Conservation (phyloP, 2,888 invertebrate genomes). For the Chironomus tentans region DNA sequence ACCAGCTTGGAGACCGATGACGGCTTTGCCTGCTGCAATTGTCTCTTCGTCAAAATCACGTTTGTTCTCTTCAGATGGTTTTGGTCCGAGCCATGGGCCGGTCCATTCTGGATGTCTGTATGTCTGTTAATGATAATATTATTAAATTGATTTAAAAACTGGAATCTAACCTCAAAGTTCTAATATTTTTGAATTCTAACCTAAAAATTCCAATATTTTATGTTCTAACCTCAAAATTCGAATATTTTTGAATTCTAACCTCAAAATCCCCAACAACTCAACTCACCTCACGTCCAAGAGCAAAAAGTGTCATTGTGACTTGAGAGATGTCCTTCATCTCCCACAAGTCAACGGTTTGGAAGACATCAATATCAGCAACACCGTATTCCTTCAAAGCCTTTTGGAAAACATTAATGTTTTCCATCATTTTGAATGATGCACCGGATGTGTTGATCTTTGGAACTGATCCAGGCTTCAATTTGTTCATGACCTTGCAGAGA, state of each 20-base stretch:
- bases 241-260: neutral
- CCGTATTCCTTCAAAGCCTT: slow-evolving; percentile 79
- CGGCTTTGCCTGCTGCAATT: slow-evolving; percentile 74
- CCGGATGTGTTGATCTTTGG: slow-evolving; percentile 87
- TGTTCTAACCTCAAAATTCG: no score
- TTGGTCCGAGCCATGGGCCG: slow-evolving; percentile 88
- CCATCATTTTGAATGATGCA: slow-evolving; percentile 99
- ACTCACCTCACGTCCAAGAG: slow-evolving; percentile 73
- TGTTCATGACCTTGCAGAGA: slow-evolving; percentile 91
- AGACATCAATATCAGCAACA: slow-evolving; percentile 81
- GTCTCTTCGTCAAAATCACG: slow-evolving; percentile 91
- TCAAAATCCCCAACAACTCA: neutral
- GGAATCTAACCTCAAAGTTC: no score
- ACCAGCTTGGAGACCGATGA: slow-evolving; percentile 92
- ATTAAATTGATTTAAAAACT: no score
- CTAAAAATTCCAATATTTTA: no score
- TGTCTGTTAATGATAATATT: slow-evolving; percentile 49
- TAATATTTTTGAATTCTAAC: no score
- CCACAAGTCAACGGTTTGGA: slow-evolving; percentile 95
- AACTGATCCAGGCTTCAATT: slow-evolving; percentile 77
- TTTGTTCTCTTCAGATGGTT: slow-evolving; percentile 87
- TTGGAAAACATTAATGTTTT: slow-evolving; percentile 92
- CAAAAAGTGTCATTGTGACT: slow-evolving; percentile 76
- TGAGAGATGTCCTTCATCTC: slow-evolving; percentile 86
- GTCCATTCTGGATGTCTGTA: slow-evolving; percentile 76